Evolutionary conservation across 2,888 invertebrate species (phyloP), one percentile per base, ranked within the genome.

Genomic region (Tetramorium bicarinatum): DNA sequence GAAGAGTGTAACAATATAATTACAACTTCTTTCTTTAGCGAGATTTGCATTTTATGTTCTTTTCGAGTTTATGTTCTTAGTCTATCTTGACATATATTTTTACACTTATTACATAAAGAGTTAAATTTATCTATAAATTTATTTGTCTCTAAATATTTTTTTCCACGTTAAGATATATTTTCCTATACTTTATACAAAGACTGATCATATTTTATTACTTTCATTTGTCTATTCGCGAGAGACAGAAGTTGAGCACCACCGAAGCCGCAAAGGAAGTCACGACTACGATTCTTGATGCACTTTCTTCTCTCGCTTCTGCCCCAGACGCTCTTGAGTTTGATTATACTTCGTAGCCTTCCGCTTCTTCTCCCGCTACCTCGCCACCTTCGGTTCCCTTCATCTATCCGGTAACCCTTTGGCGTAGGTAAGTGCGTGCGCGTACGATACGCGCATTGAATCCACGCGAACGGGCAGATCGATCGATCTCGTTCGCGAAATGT

Each of bases 251-350:
- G 92, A 92, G 91, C 89, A 91, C 91, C 93, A 88, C 89, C 88
- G 91, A 71, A 80, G 69, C 84, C 86, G 91, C 29, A 34, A 91
- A 82, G 87, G 88, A 90, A 92, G 91, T 87, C 90, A 88, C 87
- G 85, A 81, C 85, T 87, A 85, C 84, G 85, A 82, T 87, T 88
- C 84, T 34, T 82, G 90, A 88, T 91, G 92, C 90, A 90, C 91
- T 92, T 92, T 91, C 88, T 89, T 89, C 91, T 90, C 87, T 88
- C 86, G 87, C 84, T 92, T 91, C 92, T 91, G 89, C 91, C 91
- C 91, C 93, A 92, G 93, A 93, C 92, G 92, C 93, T 93, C 93
- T 93, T 93, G 93, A 93, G 93, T 93, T 92, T 92, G 93, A 93
- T 93, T 93, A 92, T 92, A 93, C 91, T 89, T 90, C 90, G 87